Conservation (phyloP, 2,113 vertebrate genomes). For the Leptosomus discolor region DNA sequence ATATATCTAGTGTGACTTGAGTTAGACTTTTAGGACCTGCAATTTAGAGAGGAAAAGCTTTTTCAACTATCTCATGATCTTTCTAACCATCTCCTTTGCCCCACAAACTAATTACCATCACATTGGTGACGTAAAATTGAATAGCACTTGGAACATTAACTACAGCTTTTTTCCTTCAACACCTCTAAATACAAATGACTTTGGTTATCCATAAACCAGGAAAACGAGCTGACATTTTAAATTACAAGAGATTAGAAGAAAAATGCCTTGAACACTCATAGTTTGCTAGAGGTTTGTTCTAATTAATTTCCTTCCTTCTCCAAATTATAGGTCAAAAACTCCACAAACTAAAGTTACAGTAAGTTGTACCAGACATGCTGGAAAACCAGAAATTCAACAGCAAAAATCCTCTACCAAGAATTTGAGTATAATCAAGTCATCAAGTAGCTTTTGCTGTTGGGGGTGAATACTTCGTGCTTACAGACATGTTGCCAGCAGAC, state of each 20-base stretch:
- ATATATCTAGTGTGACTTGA: background rate
- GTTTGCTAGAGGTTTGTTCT: background rate
- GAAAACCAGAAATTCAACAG: background rate
- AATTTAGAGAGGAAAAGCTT: background rate
- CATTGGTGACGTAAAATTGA: background rate
- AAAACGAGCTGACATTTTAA: background rate
- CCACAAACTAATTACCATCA: background rate
- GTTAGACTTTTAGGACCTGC: background rate
- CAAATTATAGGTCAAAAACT: background rate
- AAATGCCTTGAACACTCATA: background rate
- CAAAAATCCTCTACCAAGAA: background rate
- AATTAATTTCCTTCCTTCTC: background rate
- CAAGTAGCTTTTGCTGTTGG: background rate
- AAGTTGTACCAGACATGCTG: background rate
- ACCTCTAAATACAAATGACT: background rate
- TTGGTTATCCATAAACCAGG: background rate
- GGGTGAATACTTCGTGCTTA: background rate
- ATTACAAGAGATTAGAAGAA: background rate
- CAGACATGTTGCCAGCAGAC: accelerated
- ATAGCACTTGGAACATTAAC: background rate
- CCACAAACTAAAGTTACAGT: background rate
- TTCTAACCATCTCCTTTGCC: background rate
- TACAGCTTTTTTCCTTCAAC: background rate
- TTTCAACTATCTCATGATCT: background rate
- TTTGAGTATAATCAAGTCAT: background rate